Evolutionary conservation across 1,140 invertebrate genomes (phyloP).

Genomic region (Paramacrobiotus metropolitanus): DNA sequence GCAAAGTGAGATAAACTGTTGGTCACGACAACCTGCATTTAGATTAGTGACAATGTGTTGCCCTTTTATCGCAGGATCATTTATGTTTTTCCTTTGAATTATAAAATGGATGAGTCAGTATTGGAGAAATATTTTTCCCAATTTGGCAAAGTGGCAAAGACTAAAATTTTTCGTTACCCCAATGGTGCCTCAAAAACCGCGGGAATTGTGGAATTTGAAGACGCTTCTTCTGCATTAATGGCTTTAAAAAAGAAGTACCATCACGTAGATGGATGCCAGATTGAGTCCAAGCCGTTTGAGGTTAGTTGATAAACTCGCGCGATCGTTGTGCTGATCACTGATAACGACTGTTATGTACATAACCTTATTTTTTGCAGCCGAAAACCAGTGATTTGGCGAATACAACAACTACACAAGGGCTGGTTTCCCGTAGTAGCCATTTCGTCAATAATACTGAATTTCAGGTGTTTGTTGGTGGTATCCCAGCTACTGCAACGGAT

Average conservation of each 20-base stretch:
- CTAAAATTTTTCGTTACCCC: not conserved
- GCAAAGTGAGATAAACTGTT: not conserved
- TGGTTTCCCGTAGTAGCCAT: not conserved
- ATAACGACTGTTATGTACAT: too few relatives aligned
- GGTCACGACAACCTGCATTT: not conserved
- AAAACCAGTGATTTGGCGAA: not conserved
- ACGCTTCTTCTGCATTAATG: not conserved
- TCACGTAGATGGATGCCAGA: constrained; percentile 1
- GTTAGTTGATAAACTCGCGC: too few relatives aligned
- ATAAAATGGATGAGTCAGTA: not conserved
- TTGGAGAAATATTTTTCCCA: not conserved
- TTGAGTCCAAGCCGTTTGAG: not conserved
- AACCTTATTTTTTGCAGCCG: not conserved
- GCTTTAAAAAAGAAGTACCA: constrained; percentile 1
- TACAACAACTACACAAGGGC: not conserved
- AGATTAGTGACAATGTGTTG: too few relatives aligned
- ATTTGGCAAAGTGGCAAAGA: not conserved
- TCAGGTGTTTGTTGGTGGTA: not conserved
- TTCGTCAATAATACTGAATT: constrained; percentile 1
- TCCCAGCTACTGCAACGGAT: not conserved
- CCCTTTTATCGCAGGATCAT: not conserved
- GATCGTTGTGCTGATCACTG: not conserved
- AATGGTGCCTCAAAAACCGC: constrained; percentile 2
- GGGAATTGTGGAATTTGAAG: not conserved
- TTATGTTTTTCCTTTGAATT: constrained; percentile 1